These are phyloP conservation scores for Archips xylosteana DNA, from an alignment of 2,888 invertebrate species.

Conservation along the genomic window DNA sequence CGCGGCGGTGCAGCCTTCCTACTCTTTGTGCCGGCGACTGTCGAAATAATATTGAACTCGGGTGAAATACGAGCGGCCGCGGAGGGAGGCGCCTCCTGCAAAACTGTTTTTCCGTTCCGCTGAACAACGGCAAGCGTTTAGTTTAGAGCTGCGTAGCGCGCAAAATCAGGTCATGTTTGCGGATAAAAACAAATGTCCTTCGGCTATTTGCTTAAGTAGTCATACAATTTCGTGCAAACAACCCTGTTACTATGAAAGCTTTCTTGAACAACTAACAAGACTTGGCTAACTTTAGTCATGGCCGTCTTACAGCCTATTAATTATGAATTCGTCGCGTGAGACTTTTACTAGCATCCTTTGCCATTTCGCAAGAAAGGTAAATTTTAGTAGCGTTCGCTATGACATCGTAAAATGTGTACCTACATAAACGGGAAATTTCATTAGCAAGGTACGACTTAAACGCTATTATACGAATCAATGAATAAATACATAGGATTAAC, in stretches of 20 bases:
- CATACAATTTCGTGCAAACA: constrained; percentile 19
- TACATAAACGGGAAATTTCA: constrained; percentile 31
- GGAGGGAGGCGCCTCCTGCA: constrained; percentile 72
- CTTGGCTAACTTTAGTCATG: constrained; percentile 2
- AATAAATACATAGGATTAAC: constrained; percentile 36
- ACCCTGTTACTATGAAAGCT: constrained; percentile 8
- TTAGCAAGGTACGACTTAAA: constrained; percentile 18
- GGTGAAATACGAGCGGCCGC: constrained; percentile 82
- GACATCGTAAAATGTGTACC: constrained; percentile 27
- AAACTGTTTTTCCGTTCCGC: constrained; percentile 80
- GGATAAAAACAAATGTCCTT: constrained; percentile 46
- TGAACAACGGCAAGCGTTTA: constrained; percentile 77
- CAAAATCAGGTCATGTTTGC: constrained; percentile 58
- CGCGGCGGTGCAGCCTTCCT: constrained; percentile 77
- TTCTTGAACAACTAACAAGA: constrained; percentile 7
- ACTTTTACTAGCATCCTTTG: constrained; percentile 15
- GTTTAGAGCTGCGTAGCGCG: constrained; percentile 68
- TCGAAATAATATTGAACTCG: constrained; percentile 84
- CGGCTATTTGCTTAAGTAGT: constrained; percentile 32
- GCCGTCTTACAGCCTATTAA: constrained; percentile 7
- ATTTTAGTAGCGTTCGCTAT: constrained; percentile 16
- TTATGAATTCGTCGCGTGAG: constrained; percentile 10
- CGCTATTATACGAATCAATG: constrained; percentile 28
- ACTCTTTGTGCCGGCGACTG: constrained; percentile 76
- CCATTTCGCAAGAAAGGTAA: constrained; percentile 22